phyloP scores from a whole-genome alignment of 2,888 invertebrate genomes.

The Agrochola circellaris region DNA sequence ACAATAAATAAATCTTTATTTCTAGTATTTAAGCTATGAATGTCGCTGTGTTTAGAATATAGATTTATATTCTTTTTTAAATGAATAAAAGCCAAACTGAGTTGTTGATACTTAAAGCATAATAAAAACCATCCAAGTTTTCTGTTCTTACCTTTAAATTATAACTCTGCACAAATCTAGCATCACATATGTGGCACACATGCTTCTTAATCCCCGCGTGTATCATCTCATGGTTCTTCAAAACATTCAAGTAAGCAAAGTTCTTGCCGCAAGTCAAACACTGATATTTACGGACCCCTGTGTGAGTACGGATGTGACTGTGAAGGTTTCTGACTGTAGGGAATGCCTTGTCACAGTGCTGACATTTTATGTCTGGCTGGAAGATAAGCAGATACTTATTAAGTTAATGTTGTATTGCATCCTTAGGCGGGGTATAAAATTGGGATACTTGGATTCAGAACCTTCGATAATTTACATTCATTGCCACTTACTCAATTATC shows the following conservation, averaged over 20 bases:
- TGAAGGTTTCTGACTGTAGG: slow-evolving; percentile 91
- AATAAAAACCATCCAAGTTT: background rate
- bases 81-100: no score
- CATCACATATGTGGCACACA: slow-evolving; percentile 93
- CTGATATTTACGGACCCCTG: slow-evolving; percentile 91
- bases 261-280: slow-evolving; percentile 92
- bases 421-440: background rate
- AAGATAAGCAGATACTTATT: slow-evolving; percentile 41
- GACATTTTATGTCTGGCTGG: slow-evolving; percentile 88
- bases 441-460: background rate
- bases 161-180: slow-evolving; percentile 86
- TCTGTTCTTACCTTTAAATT: slow-evolving; percentile 83
- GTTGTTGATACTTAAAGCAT: background rate
- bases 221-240: slow-evolving; percentile 93
- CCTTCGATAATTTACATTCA: background rate
- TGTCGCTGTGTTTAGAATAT: no score
- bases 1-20: no score
- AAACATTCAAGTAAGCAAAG: slow-evolving; percentile 92
- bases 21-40: no score
- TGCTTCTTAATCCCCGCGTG: slow-evolving; percentile 93
- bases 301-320: slow-evolving; percentile 91
- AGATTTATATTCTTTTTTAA: no score
- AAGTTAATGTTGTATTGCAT: background rate
- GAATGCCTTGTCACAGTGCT: slow-evolving; percentile 85
- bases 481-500: background rate